Conservation (phyloP, 2,888 invertebrate genomes). For the Xanthia togata region DNA sequence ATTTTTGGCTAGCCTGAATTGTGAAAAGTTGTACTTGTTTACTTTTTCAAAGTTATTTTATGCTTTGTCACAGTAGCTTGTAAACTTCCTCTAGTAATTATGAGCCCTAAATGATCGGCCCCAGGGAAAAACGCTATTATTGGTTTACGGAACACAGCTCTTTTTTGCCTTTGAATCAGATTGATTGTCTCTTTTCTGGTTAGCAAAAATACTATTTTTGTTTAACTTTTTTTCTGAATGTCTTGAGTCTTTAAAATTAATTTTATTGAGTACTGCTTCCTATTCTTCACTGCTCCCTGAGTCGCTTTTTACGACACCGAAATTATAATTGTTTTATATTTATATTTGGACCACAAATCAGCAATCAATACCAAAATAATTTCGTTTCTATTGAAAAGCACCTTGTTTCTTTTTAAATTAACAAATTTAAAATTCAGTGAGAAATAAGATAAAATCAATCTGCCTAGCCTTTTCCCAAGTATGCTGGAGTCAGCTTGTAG, state of each 20-base stretch:
- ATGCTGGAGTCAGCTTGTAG: no score
- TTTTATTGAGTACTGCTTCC: not conserved
- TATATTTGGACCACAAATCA: not conserved
- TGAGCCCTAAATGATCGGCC: not conserved
- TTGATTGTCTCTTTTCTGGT: not conserved
- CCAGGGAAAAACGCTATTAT: not conserved
- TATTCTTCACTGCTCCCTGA: not conserved
- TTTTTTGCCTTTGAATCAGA: not conserved
- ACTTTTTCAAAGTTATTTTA: not conserved
- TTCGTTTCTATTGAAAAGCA: not conserved
- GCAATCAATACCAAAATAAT: slow-evolving; percentile 1
- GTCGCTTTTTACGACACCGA: slow-evolving; percentile 10
- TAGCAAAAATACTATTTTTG: not conserved
- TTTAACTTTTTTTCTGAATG: not conserved
- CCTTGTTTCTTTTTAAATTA: not conserved
- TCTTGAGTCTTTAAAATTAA: not conserved
- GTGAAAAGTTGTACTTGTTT: slow-evolving; percentile 21
- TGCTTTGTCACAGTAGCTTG: not conserved
- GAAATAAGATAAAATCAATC: no score
- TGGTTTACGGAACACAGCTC: not conserved
- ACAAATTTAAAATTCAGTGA: not conserved
- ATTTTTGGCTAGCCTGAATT: slow-evolving; percentile 41
- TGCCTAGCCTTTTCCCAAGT: no score
- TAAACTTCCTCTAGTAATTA: not conserved
- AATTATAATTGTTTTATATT: slow-evolving; percentile 24